phyloP scores from a whole-genome alignment of 2,797 vertebrate species.

The Streptopelia turtur region DNA sequence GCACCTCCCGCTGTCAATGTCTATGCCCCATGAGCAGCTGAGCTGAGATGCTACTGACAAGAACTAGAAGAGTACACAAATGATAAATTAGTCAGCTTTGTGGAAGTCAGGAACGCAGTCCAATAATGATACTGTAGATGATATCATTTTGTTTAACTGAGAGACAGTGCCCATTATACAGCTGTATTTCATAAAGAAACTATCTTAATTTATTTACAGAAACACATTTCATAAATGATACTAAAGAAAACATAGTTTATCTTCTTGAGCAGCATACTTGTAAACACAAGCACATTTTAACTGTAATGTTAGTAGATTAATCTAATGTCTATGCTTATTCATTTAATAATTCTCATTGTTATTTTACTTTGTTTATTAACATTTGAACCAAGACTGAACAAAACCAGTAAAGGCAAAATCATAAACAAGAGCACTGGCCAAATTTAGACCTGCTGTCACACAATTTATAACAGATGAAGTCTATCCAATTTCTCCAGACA shows the following conservation, averaged over 20 bases:
- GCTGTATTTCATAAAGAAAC: neutral
- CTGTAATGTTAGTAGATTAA: neutral
- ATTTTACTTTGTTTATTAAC: conserved; percentile 4
- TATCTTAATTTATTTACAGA: conserved; percentile 25
- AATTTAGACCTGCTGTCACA: neutral
- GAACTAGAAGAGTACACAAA: conserved; percentile 67
- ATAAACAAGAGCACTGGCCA: neutral
- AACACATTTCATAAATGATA: conserved; percentile 41
- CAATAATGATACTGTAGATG: conserved; percentile 44
- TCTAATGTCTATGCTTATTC: neutral
- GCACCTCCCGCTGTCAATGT: conserved; percentile 74
- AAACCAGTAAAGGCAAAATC: neutral
- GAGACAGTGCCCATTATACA: neutral
- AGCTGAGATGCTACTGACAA: conserved; percentile 72
- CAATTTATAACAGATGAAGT: neutral
- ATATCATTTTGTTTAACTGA: conserved; percentile 7
- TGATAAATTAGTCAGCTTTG: conserved; percentile 76
- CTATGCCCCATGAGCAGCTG: conserved; percentile 73
- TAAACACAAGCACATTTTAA: neutral
- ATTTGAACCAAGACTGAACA: conserved; percentile 1
- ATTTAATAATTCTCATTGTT: neutral
- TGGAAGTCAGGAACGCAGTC: conserved; percentile 46
- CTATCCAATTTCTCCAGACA: neutral
- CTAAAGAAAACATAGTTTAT: neutral
- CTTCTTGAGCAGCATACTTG: neutral